These are phyloP conservation scores for Drosophila insularis DNA, from an alignment of 1,140 invertebrate species.

Conservation along the genomic window DNA sequence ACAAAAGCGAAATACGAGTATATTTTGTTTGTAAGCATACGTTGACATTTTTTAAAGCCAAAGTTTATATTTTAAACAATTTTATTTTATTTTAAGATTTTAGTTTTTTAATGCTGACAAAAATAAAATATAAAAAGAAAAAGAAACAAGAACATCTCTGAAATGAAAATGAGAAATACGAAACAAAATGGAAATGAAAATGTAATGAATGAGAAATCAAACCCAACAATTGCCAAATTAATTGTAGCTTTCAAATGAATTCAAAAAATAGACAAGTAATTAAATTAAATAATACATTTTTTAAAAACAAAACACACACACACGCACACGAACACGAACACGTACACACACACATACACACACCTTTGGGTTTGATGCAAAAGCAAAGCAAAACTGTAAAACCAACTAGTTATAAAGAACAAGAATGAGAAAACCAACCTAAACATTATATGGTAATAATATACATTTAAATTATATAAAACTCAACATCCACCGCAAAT, in stretches of 20 bases:
- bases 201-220: conserved; percentile 65
- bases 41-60: conserved; percentile 79
- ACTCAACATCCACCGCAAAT: conserved; percentile 80
- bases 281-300: conserved; percentile 63
- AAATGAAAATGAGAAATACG: conserved; percentile 11
- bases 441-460: conserved; percentile 67
- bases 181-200: background rate
- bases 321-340: conserved; percentile 30
- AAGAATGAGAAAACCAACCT: conserved; percentile 28
- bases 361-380: conserved; percentile 67
- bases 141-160: conserved; percentile 43
- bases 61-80: conserved; percentile 76
- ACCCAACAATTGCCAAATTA: conserved; percentile 83
- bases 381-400: conserved; percentile 53
- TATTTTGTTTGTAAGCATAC: conserved; percentile 51
- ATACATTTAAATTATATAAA: conserved; percentile 75
- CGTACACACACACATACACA: conserved; percentile 33
- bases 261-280: conserved; percentile 75
- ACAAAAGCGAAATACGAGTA: conserved; percentile 8
- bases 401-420: conserved; percentile 63
- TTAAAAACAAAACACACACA: conserved; percentile 39
- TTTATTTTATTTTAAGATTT: conserved; percentile 54
- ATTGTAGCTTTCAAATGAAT: conserved; percentile 81
- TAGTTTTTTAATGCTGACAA: conserved; percentile 67
- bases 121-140: conserved; percentile 40